These are phyloP conservation scores for Chironomus tentans DNA, from an alignment of 2,888 invertebrate species.

Conservation along the genomic window DNA sequence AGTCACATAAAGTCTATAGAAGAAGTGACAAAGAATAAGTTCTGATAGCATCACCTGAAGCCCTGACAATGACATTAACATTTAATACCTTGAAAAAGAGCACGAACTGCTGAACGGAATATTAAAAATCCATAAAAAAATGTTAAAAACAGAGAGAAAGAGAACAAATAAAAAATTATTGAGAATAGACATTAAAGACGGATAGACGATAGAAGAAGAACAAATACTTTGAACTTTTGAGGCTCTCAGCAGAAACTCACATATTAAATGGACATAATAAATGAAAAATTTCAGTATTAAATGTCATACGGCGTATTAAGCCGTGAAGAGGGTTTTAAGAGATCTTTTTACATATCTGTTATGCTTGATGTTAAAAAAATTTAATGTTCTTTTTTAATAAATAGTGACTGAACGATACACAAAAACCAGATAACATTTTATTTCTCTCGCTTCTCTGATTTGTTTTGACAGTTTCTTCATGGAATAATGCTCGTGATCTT, in stretches of 20 bases:
- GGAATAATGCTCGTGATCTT: background rate
- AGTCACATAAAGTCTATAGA: background rate
- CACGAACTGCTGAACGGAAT: constrained; percentile 19
- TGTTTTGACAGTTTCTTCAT: constrained; percentile 21
- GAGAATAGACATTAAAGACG: background rate
- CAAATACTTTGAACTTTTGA: constrained; percentile 2
- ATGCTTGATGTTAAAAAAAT: background rate
- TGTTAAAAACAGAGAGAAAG: background rate
- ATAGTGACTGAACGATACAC: background rate
- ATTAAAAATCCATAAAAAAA: constrained; percentile 18
- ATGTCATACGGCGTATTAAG: background rate
- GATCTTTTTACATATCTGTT: background rate
- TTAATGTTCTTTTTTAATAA: background rate
- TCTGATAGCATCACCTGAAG: background rate
- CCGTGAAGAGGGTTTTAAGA: background rate
- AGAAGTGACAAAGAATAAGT: background rate
- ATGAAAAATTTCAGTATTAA: background rate
- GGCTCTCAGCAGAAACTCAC: background rate
- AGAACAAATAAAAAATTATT: background rate
- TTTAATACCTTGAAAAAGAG: constrained; percentile 22
- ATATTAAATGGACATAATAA: too few relatives aligned
- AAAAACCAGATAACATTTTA: constrained; percentile 9
- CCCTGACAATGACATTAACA: constrained; percentile 24
- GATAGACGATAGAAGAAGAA: background rate
- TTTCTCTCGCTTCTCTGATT: background rate